Base-by-base conservation (phyloP, 2,888 invertebrate species). In the Azorinus chamasolen region DNA sequence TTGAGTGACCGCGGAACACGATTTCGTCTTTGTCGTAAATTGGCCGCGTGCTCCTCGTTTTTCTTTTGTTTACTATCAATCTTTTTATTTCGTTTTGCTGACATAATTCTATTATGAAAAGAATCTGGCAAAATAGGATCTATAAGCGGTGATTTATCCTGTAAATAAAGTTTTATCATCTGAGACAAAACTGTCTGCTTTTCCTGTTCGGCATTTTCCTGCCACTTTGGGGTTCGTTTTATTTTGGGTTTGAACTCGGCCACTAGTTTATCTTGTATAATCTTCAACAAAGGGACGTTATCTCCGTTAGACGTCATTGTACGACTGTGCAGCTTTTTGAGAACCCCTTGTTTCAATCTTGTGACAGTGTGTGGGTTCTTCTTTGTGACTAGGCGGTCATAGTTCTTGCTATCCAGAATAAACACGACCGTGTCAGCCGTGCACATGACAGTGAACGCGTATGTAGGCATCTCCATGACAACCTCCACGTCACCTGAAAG, bases 101-200 rank as follows among this genome's bases (percentile, higher is more conserved):
- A 81, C 59, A 80, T 83, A 8, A 83, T 79, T 48, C 86, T 65
- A 66, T 88, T 88, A 62, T 88, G 88, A 6, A 91, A 79, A 0
- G 89, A 73, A 59, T 89, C 89, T 5, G 89, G 89, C 10, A 90
- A 84, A 12, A 73, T 71, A 1, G 91, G 91, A 59, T 90, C 87
- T 24, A 91, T 87, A 32, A 91, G 66, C 2, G 90, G 90, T 4
- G 64, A 80, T 64, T 86, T 87, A 43, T 87, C 88, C 53, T 87
- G 73, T 4, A 89, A 66, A 65, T 88, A 91, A 62, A 91, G 69
- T 59, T 89, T 83, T 22, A 88, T 73, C 48, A 91, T 80, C 66
- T 86, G 85, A 22, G 74, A 51, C 55, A 86, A 57, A 53, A 84
- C 65, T 0, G 71, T 59, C 18, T 82, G 64, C 66, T 71, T 86